Evolutionary conservation across 2,113 vertebrate species (phyloP).

Genomic region (Psephotus haematonotus): DNA sequence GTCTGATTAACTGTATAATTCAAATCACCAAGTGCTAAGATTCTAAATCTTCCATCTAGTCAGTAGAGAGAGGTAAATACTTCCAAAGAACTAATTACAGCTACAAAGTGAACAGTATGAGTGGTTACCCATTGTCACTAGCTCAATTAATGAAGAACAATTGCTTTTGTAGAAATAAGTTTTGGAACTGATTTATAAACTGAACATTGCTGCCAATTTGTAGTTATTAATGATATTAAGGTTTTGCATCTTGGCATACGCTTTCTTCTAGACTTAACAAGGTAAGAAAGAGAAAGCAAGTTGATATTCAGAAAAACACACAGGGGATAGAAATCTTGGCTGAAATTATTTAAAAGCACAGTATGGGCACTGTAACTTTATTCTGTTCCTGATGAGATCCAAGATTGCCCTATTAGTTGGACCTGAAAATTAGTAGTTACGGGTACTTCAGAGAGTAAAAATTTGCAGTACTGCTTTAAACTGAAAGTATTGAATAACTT

Average conservation of each 20-base stretch:
- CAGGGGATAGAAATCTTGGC: background rate
- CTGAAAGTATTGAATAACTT: background rate
- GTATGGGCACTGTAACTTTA: background rate
- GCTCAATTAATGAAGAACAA: constrained; percentile 18
- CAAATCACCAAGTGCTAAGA: background rate
- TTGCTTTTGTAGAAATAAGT: background rate
- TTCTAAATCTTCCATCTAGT: background rate
- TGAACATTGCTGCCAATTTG: background rate
- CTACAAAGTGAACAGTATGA: background rate
- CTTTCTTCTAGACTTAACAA: background rate
- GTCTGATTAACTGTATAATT: background rate
- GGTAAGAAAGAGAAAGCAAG: background rate
- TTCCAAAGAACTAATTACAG: background rate
- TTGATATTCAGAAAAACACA: background rate
- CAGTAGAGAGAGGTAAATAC: background rate
- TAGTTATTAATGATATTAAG: background rate
- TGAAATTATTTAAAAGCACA: background rate
- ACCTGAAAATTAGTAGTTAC: background rate
- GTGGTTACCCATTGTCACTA: background rate
- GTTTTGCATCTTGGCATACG: background rate
- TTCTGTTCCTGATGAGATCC: background rate
- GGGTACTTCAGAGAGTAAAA: background rate
- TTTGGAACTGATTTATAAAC: background rate
- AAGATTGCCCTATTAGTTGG: background rate
- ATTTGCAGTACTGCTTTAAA: background rate